These are phyloP conservation scores for Cyprinella venusta DNA, from an alignment of 2,797 vertebrate species.

Conservation along the genomic window DNA sequence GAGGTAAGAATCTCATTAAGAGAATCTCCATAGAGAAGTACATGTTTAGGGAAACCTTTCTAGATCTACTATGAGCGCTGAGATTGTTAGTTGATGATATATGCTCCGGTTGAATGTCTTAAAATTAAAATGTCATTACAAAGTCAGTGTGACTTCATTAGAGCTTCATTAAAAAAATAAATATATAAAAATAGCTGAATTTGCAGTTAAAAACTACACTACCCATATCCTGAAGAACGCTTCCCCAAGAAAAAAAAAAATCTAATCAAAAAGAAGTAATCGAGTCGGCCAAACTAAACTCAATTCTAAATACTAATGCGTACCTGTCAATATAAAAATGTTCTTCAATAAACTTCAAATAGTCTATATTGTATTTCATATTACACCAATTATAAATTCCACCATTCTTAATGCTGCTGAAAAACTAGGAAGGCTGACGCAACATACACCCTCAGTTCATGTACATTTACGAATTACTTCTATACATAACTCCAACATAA, in stretches of 20 bases:
- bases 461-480: background rate
- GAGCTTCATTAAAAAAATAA: background rate
- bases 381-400: background rate
- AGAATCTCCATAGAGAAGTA: background rate
- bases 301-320: background rate
- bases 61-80: background rate
- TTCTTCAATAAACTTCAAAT: background rate
- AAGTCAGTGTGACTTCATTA: background rate
- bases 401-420: background rate
- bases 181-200: background rate
- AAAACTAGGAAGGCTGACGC: background rate
- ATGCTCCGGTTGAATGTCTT: no score
- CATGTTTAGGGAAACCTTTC: background rate
- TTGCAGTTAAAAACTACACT: background rate
- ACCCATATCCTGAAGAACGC: background rate
- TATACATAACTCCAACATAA: background rate
- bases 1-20: background rate
- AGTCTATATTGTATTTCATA: background rate
- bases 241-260: background rate
- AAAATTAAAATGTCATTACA: slow-evolving; percentile 4
- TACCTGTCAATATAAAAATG: background rate
- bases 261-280: background rate
- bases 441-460: background rate
- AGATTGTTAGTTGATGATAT: background rate
- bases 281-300: background rate